Evolutionary conservation across 2,888 invertebrate species (phyloP), one percentile per base, ranked within the genome.

Genomic region (Diachrysia chrysitis): DNA sequence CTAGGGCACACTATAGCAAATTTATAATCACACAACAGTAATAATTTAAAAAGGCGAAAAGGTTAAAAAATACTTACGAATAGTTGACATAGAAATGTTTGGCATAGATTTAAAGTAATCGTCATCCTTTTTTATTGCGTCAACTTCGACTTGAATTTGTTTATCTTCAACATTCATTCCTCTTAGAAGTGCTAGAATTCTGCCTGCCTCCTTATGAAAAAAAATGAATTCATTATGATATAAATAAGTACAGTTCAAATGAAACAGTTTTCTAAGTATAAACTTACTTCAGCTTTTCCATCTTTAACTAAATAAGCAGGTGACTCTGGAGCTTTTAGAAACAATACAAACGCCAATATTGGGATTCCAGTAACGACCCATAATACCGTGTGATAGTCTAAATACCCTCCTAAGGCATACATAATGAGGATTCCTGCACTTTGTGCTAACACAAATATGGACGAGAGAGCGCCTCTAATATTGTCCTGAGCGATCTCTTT

Each of bases 281-380:
- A 29, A 83, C 86, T 85, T 70, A 93, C 93, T 29, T 91, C 83
- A 58, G 71, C 75, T 62, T 86, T 87, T 1, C 89, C 90, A 19
- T 78, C 76, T 48, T 92, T 92, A 2, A 93, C 83, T 54, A 93
- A 77, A 65, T 84, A 92, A 1, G 89, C 85, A 10, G 93, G 93
- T 0, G 93, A 91, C 66, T 93, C 93, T 0, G 93, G 93, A 37
- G 88, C 88, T 58, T 79, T 85, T 35, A 89, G 17, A 75, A 92
- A 86, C 17, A 87, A 21, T 0, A 87, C 23, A 0, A 85, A 73
- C 2, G 83, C 85, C 10, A 88, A 0, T 2, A 89, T 46, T 0
- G 90, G 87, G 7, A 90, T 17, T 16, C 69, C 76, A 1, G 89
- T 55, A 2, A 84, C 79, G 0, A 87, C 66, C 75, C 86, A 90